Percentiles rank a stretch among this genome's conserved stretches.
phyloP scores from a whole-genome alignment of 2,888 invertebrate genomes.

The Latheticus oryzae region DNA sequence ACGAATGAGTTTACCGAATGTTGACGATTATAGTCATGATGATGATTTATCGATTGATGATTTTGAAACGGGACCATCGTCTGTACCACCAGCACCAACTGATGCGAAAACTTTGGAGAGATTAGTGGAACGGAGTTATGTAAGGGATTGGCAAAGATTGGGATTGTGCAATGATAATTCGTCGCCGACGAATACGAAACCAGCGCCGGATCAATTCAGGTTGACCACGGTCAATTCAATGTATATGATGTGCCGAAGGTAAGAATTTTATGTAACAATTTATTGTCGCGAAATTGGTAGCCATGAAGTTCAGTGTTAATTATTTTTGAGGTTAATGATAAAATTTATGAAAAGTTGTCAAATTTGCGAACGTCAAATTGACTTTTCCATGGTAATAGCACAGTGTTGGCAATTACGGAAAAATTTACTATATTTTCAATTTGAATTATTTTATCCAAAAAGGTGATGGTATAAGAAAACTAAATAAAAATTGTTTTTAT shows the following conservation, averaged over 20 bases:
- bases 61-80: constrained; percentile 70
- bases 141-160: constrained; percentile 88
- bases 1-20: constrained; percentile 78
- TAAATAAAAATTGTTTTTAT: too few relatives aligned
- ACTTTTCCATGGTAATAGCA: too few relatives aligned
- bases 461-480: too few relatives aligned
- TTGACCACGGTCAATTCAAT: constrained; percentile 88
- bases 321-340: too few relatives aligned
- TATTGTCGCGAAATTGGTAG: too few relatives aligned
- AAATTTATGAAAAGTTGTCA: too few relatives aligned
- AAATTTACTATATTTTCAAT: too few relatives aligned
- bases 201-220: constrained; percentile 78
- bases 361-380: too few relatives aligned
- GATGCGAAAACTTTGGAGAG: constrained; percentile 87
- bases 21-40: constrained; percentile 77
- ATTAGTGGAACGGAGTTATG: constrained; percentile 89
- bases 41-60: constrained; percentile 78
- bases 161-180: constrained; percentile 65
- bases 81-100: constrained; percentile 67
- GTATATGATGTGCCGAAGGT: constrained; percentile 85
- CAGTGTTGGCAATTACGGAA: too few relatives aligned
- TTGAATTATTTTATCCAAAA: too few relatives aligned
- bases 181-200: constrained; percentile 62
- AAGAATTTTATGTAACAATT: constrained; percentile 34
- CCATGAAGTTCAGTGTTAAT: too few relatives aligned